Evolutionary conservation across 2,113 vertebrate genomes (phyloP), one percentile per base, ranked within the genome.

Genomic region (Oryzias javanicus): DNA sequence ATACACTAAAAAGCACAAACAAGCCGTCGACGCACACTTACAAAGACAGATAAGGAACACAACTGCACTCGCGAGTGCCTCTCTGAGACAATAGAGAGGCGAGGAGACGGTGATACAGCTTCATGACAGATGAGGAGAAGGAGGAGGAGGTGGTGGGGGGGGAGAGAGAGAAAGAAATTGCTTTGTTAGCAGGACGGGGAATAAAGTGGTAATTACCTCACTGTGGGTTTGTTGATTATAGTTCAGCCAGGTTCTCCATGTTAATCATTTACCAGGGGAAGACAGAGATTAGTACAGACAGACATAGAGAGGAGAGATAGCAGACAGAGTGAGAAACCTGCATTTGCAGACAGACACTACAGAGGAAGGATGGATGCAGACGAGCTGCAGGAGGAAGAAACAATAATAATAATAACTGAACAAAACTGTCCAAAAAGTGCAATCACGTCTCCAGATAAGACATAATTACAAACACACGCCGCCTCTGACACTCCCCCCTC

Each of bases 151-250:
- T 40, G 24, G 72, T 53, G 52, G 22, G 13, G 4, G 19, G 4
- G 24, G 3, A 44, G 20, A 8, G n/a, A n/a, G 44, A 8, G 54
- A 14, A 56, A 45, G 63, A 24, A 72, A 73, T 52, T 77, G 75
- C 70, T 81, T 76, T 88, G 80, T 82, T 81, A 81, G 77, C 77
- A 85, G 74, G 78, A 70, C 80, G 42, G 78, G 78, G 76, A 87
- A 83, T 78, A 86, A 78, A 83, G 88, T 83, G 60, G 84, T 88
- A 86, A 91, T 91, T 91, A 91, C 87, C 86, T 86, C 78, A 77
- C 81, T 83, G 81, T 88, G 87, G 83, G 79, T 88, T 81, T 84
- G 86, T 87, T 91, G 82, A 92, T 91, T 88, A 86, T 83, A 79
- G 83, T 87, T 88, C 84, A 87, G 70, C 80, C 87, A 83, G 83